Conservation (phyloP, 2,888 invertebrate genomes). For the Capitulum mitella region DNA sequence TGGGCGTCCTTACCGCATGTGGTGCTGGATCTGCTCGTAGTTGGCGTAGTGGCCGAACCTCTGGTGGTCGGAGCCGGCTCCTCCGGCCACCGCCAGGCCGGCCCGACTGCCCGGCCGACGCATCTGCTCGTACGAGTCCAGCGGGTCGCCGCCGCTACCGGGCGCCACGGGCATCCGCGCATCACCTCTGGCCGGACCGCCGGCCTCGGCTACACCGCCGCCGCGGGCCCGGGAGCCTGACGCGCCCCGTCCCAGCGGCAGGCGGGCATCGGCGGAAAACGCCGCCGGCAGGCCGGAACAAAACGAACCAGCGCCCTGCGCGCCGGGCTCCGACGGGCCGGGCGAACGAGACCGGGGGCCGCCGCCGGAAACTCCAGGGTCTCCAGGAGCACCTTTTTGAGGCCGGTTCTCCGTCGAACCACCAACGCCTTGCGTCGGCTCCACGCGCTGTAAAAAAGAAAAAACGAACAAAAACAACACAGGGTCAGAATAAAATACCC, state of each 20-base stretch:
- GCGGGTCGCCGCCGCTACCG: not conserved
- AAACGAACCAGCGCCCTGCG: too few relatives aligned
- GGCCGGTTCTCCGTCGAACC: too few relatives aligned
- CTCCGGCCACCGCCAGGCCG: slow-evolving; percentile 48
- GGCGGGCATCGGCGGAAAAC: too few relatives aligned
- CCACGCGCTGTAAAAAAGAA: too few relatives aligned
- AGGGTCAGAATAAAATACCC: too few relatives aligned
- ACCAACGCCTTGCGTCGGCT: too few relatives aligned
- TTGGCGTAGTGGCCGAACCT: not conserved
- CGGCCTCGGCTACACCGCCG: slow-evolving; percentile 27
- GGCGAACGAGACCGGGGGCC: too few relatives aligned
- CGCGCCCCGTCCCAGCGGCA: not conserved
- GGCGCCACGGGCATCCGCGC: slow-evolving; percentile 29
- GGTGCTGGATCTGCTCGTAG: not conserved
- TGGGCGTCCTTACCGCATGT: not conserved
- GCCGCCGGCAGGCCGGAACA: too few relatives aligned
- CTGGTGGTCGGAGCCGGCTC: not conserved
- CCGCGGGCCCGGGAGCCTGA: not conserved
- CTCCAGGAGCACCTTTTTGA: too few relatives aligned
- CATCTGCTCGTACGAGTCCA: slow-evolving; percentile 33
- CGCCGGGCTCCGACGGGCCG: too few relatives aligned
- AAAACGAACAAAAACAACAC: too few relatives aligned
- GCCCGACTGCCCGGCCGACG: slow-evolving; percentile 51
- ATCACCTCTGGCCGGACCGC: slow-evolving; percentile 28
- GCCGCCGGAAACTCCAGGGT: too few relatives aligned